These are phyloP conservation scores for Drosophila eohydei DNA, from an alignment of 2,888 invertebrate species.

Conservation along the genomic window DNA sequence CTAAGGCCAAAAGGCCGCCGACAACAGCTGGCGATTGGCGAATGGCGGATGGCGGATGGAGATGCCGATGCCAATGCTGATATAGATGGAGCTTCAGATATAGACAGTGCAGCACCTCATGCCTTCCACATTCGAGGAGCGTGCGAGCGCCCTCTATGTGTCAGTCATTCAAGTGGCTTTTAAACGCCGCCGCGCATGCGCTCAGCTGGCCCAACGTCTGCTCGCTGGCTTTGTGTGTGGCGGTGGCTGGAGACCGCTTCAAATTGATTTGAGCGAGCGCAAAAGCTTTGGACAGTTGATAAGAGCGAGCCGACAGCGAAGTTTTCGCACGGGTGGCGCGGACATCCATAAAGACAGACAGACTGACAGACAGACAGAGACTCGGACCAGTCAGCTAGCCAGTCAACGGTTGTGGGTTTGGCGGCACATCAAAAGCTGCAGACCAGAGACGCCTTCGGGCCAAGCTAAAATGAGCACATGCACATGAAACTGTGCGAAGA, in stretches of 20 bases:
- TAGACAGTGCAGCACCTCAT: constrained; percentile 7
- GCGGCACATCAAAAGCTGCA: constrained; percentile 69
- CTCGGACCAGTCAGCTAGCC: constrained; percentile 15
- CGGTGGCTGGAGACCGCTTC: constrained; percentile 55
- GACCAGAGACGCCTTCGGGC: constrained; percentile 57
- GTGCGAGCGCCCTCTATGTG: constrained; percentile 65
- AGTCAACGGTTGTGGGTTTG: constrained; percentile 37
- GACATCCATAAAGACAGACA: constrained; percentile 30
- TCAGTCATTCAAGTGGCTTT: constrained; percentile 54
- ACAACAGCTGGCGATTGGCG: constrained; percentile 50
- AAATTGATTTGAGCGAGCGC: constrained; percentile 75
- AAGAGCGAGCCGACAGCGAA: constrained; percentile 63
- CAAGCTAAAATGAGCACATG: constrained; percentile 59
- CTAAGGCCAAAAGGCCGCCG: constrained; percentile 52
- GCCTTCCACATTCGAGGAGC: constrained; percentile 11
- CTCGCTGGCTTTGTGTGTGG: constrained; percentile 33
- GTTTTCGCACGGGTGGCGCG: constrained; percentile 73
- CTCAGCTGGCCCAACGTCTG: constrained; percentile 13
- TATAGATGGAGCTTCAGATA: constrained; percentile 36
- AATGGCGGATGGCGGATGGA: constrained; percentile 23
- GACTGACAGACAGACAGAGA: neutral
- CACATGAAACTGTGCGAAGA: constrained; percentile 28
- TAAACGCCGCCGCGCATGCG: constrained; percentile 61
- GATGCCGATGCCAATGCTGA: constrained; percentile 11
- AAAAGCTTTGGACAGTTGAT: constrained; percentile 71